A percentile compares a stretch with the other conserved stretches of the same genome.
phyloP scores from a whole-genome alignment of 2,888 invertebrate genomes.

The Cephus runcator region DNA sequence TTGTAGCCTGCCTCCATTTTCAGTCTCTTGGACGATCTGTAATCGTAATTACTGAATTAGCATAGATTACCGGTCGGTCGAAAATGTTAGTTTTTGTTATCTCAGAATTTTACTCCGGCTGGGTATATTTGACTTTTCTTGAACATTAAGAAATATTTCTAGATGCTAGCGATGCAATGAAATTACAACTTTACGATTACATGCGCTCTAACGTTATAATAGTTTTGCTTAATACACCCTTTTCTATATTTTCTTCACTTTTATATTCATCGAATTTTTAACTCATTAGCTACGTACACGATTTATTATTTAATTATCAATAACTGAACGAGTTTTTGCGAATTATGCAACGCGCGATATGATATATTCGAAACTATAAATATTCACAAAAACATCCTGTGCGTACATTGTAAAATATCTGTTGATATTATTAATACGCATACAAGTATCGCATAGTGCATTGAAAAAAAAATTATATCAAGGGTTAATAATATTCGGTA shows the following conservation, averaged over 20 bases:
- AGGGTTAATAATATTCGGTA: background rate
- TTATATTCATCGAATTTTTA: background rate
- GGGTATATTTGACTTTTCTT: background rate
- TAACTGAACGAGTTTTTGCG: background rate
- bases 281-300: background rate
- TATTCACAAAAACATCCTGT: background rate
- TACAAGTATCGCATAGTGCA: slow-evolving; percentile 27
- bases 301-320: background rate
- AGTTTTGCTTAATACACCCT: background rate
- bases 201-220: background rate
- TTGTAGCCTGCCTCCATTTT: slow-evolving; percentile 72
- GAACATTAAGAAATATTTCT: background rate
- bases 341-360: background rate
- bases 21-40: slow-evolving; percentile 71
- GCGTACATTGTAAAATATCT: slow-evolving; percentile 26
- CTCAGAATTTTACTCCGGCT: background rate
- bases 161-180: background rate
- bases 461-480: background rate
- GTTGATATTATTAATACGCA: slow-evolving; percentile 29
- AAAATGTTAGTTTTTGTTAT: background rate
- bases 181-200: no score
- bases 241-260: background rate
- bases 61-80: background rate
- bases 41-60: slow-evolving; percentile 31
- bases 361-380: background rate